Conservation (phyloP, 2,888 invertebrate genomes). For the Mellilla xanthometata region DNA sequence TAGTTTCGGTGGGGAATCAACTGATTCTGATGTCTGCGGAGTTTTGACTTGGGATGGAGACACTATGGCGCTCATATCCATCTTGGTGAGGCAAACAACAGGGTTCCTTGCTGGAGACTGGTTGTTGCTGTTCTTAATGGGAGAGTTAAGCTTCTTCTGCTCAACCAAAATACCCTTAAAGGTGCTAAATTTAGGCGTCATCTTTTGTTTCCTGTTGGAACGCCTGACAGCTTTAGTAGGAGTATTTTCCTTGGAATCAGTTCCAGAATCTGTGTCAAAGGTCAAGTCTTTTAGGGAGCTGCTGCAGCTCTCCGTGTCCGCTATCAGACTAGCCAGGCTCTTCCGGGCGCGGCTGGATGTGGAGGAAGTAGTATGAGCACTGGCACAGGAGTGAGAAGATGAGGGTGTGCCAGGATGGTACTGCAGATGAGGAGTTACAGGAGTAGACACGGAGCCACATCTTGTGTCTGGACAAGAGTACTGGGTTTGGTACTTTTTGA, state of each 20-base stretch:
- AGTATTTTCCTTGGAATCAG: constrained; percentile 75
- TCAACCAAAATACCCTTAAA: constrained; percentile 69
- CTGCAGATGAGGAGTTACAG: constrained; percentile 66
- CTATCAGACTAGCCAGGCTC: constrained; percentile 70
- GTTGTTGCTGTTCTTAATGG: constrained; percentile 7
- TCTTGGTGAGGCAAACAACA: constrained; percentile 61
- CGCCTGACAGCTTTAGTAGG: constrained; percentile 57
- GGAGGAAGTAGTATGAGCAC: constrained; percentile 66
- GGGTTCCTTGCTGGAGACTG: constrained; percentile 54
- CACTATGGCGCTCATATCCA: constrained; percentile 56
- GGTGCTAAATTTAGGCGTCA: constrained; percentile 62
- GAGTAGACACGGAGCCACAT: constrained; percentile 64
- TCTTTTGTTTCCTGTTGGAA: constrained; percentile 50
- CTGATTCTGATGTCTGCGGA: constrained; percentile 59
- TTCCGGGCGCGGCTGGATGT: constrained; percentile 72
- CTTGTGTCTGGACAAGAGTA: constrained; percentile 55
- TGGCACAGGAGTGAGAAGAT: constrained; percentile 69
- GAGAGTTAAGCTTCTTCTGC: constrained; percentile 57
- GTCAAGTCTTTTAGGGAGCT: constrained; percentile 76
- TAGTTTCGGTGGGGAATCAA: constrained; percentile 68
- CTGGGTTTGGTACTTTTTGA: constrained; percentile 71
- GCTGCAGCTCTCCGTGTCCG: constrained; percentile 77
- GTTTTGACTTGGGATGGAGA: constrained; percentile 73
- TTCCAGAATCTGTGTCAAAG: constrained; percentile 72
- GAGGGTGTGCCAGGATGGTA: constrained; percentile 71